Conservation (phyloP, 2,888 invertebrate genomes). For the Cephus pulcher region DNA sequence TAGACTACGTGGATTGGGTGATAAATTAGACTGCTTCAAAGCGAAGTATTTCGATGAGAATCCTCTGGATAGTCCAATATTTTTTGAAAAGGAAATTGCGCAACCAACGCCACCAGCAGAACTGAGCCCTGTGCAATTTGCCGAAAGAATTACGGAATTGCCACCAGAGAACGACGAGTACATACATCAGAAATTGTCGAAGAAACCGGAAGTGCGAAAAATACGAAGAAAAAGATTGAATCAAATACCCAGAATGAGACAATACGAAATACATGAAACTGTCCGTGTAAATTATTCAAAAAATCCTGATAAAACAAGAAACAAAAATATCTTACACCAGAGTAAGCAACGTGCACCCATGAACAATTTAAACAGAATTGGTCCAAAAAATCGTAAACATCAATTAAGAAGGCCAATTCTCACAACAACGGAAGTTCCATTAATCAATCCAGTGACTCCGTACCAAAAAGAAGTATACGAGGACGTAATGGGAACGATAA, state of each 20-base stretch:
- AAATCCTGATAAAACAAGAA: conserved; percentile 14
- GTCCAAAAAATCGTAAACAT: neutral
- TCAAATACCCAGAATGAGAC: neutral
- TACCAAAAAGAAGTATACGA: conserved; percentile 60
- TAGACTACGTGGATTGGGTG: conserved; percentile 75
- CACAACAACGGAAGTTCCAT: conserved; percentile 29
- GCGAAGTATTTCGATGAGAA: conserved; percentile 80
- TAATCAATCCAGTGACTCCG: conserved; percentile 29
- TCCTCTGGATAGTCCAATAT: conserved; percentile 82
- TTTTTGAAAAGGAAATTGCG: conserved; percentile 65
- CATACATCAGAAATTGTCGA: conserved; percentile 41
- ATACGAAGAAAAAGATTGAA: conserved; percentile 12
- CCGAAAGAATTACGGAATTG: conserved; percentile 43
- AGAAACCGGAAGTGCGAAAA: conserved; percentile 44
- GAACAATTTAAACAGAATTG: neutral
- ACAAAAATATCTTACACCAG: neutral
- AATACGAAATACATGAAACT: neutral
- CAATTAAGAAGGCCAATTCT: conserved; percentile 6
- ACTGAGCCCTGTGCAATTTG: conserved; percentile 43
- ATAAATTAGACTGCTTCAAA: conserved; percentile 81
- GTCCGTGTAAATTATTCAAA: neutral
- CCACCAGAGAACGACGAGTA: conserved; percentile 42
- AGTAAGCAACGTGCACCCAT: neutral
- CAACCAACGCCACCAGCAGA: conserved; percentile 47
- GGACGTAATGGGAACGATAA: conserved; percentile 61